Conservation (phyloP, 1,140 invertebrate genomes). For the Eriosoma lanigerum region DNA sequence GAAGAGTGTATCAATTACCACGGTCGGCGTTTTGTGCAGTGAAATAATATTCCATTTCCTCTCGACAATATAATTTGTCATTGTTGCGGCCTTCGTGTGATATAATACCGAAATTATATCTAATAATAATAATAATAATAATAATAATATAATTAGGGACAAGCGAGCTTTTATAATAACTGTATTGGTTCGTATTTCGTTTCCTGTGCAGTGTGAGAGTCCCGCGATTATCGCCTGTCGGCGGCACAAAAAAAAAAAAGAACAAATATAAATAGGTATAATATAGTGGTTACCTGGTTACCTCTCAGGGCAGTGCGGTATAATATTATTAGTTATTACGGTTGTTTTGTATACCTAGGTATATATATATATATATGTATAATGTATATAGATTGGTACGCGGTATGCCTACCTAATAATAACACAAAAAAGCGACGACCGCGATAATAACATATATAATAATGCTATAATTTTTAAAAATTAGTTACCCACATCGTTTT, state of each 20-base stretch:
- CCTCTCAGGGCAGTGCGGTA: no score
- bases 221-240: constrained; percentile 32
- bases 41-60: constrained; percentile 6
- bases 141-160: not conserved
- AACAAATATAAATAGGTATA: no score
- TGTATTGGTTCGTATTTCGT: not conserved
- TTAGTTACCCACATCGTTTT: not conserved
- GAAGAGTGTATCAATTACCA: constrained; percentile 20
- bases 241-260: not conserved
- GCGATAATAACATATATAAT: not conserved
- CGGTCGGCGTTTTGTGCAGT: no score
- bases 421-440: not conserved
- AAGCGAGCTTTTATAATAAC: not conserved
- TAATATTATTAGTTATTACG: no score
- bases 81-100: not conserved
- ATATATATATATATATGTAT: no score
- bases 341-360: no score
- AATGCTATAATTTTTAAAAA: constrained; percentile 3
- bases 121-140: not conserved
- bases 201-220: constrained; percentile 15
- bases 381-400: no score
- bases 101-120: no score
- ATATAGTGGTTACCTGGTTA: not conserved
- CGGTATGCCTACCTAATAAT: not conserved
- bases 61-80: not conserved